A percentile compares a stretch with the other conserved stretches of the same genome.
Evolutionary conservation across 2,113 vertebrate species (phyloP).

Genomic region (Ailurus styani): DNA sequence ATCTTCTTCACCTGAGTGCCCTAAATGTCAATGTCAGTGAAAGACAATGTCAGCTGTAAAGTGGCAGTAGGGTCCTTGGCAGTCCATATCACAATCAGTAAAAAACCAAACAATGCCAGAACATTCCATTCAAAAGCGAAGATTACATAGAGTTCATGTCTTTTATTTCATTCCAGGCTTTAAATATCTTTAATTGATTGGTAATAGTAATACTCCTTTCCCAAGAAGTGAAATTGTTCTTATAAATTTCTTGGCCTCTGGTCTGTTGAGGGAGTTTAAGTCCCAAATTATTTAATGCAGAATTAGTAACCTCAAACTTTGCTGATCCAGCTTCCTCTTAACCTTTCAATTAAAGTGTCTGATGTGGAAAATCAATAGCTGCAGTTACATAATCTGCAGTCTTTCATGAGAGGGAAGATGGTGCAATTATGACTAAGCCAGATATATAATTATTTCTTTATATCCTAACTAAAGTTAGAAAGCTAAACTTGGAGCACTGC

Average conservation of each 20-base stretch:
- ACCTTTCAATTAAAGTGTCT: slow-evolving; percentile 68
- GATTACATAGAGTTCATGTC: neutral
- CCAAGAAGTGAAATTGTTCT: neutral
- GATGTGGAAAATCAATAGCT: slow-evolving; percentile 58
- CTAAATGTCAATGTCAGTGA: neutral
- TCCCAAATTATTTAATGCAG: slow-evolving; percentile 38
- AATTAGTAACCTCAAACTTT: slow-evolving; percentile 51
- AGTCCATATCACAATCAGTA: neutral
- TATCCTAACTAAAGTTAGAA: slow-evolving; percentile 61
- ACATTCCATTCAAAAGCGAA: neutral
- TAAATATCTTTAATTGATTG: neutral
- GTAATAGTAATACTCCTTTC: neutral
- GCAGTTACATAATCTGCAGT: slow-evolving; percentile 56
- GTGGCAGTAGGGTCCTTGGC: neutral
- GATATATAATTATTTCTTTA: slow-evolving; percentile 68
- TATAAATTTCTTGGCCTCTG: slow-evolving; percentile 15
- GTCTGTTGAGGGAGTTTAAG: neutral
- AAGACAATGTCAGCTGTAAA: neutral
- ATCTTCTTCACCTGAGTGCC: neutral
- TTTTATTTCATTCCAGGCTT: neutral
- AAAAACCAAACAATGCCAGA: neutral
- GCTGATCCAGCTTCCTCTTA: slow-evolving; percentile 54
- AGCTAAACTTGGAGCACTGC: slow-evolving; percentile 49
- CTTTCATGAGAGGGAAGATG: slow-evolving; percentile 46
- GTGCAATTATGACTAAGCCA: slow-evolving; percentile 58